Evolutionary conservation across 2,113 vertebrate genomes (phyloP).

Genomic region (Diadophis punctatus): DNA sequence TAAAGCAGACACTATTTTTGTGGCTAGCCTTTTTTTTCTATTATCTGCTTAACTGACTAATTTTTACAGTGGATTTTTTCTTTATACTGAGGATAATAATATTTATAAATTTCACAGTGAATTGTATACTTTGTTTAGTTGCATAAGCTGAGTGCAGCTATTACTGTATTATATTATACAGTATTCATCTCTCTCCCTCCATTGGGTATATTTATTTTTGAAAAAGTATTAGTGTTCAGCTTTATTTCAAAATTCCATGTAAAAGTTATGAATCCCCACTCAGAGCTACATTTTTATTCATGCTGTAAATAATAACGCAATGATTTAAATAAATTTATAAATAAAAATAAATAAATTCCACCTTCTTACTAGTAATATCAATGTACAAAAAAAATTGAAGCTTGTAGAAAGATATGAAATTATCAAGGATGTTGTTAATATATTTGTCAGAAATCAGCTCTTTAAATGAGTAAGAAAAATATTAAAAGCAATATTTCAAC

Average conservation of each 20-base stretch:
- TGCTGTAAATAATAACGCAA: neutral
- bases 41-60: neutral
- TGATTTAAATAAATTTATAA: neutral
- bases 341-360: neutral
- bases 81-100: neutral
- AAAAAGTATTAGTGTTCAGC: neutral
- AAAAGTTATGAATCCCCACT: neutral
- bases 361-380: neutral
- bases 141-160: accelerated
- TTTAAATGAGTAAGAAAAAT: neutral
- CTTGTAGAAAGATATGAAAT: neutral
- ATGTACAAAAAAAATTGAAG: neutral
- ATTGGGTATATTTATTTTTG: neutral
- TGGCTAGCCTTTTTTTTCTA: neutral
- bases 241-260: neutral
- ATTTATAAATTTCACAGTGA: neutral
- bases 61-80: neutral
- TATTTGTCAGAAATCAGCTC: neutral
- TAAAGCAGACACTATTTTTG: neutral
- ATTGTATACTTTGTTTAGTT: neutral
- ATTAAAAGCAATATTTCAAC: neutral
- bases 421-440: neutral
- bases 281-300: neutral
- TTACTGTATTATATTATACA: neutral
- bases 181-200: neutral